Evolutionary conservation across 2,797 vertebrate genomes (phyloP).

Genomic region (Cyclopterus lumpus): DNA sequence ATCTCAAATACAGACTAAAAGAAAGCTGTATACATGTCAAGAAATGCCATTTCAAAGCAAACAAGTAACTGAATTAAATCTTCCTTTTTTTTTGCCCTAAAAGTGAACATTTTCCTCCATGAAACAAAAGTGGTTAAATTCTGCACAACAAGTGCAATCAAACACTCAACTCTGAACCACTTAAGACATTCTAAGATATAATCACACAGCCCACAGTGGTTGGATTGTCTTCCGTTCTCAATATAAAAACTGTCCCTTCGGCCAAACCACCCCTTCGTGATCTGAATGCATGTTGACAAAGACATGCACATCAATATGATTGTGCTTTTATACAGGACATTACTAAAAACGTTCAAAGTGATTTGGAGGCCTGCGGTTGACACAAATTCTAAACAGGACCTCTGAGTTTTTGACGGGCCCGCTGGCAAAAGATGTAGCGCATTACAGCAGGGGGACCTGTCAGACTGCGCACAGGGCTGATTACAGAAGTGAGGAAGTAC

Average conservation of each 20-base stretch:
- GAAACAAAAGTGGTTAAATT: constrained; percentile 79
- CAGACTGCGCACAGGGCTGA: constrained; percentile 62
- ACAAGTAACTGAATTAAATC: constrained; percentile 74
- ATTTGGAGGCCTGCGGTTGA: constrained; percentile 77
- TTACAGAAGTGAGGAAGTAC: constrained; percentile 56
- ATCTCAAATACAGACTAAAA: constrained; percentile 68
- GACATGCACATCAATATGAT: constrained; percentile 80
- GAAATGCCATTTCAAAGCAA: constrained; percentile 79
- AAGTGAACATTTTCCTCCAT: constrained; percentile 75
- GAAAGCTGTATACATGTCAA: constrained; percentile 72
- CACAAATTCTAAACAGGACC: constrained; percentile 77
- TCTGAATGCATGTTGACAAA: constrained; percentile 81
- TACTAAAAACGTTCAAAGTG: constrained; percentile 78
- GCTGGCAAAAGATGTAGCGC: constrained; percentile 65
- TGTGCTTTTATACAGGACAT: constrained; percentile 70
- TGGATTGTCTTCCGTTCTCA: constrained; percentile 81
- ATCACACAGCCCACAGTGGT: constrained; percentile 76
- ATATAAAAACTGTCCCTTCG: constrained; percentile 73
- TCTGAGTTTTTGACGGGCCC: constrained; percentile 66
- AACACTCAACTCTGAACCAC: constrained; percentile 79
- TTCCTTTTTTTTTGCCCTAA: constrained; percentile 71
- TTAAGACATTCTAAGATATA: constrained; percentile 78
- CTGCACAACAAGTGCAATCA: constrained; percentile 80
- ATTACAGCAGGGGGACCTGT: constrained; percentile 63
- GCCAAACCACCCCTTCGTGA: constrained; percentile 79